Conservation (phyloP, 2,797 vertebrate species). For the Rhinatrema bivittatum region DNA sequence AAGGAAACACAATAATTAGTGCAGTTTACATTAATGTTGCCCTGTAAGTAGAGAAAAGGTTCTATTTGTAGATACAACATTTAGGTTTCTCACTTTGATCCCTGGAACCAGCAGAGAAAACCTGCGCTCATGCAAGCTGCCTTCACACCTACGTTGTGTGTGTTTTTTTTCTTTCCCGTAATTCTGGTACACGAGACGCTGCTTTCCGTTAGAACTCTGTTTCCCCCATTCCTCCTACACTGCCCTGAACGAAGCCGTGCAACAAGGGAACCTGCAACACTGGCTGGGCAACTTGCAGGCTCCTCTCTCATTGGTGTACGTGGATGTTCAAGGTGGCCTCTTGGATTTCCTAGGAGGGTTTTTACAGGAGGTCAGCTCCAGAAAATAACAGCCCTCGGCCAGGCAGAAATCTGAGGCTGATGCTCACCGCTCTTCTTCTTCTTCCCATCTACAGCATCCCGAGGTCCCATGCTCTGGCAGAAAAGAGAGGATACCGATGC, state of each 20-base stretch:
- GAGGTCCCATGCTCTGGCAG: neutral
- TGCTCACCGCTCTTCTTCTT: constrained; percentile 1
- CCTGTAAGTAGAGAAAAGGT: too few species aligned
- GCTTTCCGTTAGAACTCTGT: neutral
- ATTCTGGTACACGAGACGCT: neutral
- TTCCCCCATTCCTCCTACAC: accelerated
- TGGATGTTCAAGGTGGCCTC: constrained; percentile 1
- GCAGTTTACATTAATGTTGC: too few species aligned
- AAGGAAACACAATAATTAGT: too few species aligned
- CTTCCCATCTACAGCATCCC: neutral
- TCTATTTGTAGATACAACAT: too few species aligned
- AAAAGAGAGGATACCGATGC: neutral
- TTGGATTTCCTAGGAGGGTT: neutral
- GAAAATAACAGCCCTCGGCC: neutral
- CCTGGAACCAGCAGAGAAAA: too few species aligned
- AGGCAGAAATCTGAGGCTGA: neutral
- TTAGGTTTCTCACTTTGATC: too few species aligned
- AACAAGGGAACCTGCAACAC: neutral
- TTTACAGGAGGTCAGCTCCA: neutral
- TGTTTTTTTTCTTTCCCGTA: too few species aligned
- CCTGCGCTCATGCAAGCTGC: too few species aligned
- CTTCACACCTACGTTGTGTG: too few species aligned
- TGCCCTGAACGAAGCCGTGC: neutral
- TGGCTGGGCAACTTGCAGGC: neutral
- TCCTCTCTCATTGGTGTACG: neutral